These are phyloP conservation scores for Drosophila algonquin DNA, from an alignment of 2,888 invertebrate species.

Conservation along the genomic window DNA sequence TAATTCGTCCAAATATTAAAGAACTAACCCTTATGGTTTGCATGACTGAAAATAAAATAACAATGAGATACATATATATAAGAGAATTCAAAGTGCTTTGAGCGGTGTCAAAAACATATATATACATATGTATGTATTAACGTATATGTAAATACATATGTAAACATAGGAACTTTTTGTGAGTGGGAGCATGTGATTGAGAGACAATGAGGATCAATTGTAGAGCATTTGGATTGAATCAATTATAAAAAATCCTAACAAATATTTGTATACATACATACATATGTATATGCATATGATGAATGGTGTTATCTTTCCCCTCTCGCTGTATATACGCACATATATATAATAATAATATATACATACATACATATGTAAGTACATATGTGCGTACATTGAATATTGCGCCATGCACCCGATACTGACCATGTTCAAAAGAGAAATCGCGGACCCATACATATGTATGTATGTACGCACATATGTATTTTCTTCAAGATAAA, in stretches of 20 bases:
- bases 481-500: constrained; percentile 51
- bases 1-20: constrained; percentile 28
- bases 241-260: no score
- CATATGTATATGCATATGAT: no score
- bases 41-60: constrained; percentile 7
- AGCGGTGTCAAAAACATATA: neutral
- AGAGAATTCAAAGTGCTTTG: constrained; percentile 3
- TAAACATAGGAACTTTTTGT: neutral
- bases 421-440: constrained; percentile 67
- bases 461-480: no score
- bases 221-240: neutral
- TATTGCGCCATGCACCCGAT: constrained; percentile 72
- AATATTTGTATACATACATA: no score
- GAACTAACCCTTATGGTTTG: constrained; percentile 21
- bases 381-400: constrained; percentile 18
- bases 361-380: neutral
- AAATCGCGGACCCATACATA: constrained; percentile 53
- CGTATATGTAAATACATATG: neutral
- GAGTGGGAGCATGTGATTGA: neutral
- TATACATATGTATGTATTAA: neutral
- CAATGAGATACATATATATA: constrained; percentile 2
- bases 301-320: constrained; percentile 8
- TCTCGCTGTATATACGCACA: constrained; percentile 12
- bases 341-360: neutral
- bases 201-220: neutral